phyloP scores from a whole-genome alignment of 2,113 vertebrate genomes.

The Hippocampus zosterae region DNA sequence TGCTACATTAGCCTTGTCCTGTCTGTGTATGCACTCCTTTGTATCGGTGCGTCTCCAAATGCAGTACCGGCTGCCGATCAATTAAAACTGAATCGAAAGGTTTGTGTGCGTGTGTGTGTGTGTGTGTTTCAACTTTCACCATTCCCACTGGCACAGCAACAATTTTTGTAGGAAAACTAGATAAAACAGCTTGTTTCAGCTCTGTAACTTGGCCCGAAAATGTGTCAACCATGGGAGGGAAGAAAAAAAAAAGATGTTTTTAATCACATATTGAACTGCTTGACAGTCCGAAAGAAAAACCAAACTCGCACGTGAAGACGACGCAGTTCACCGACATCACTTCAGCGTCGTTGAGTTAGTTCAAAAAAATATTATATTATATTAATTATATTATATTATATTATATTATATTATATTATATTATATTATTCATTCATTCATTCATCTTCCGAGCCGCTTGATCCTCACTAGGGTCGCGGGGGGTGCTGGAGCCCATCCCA shows the following conservation, averaged over 20 bases:
- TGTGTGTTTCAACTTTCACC: no score
- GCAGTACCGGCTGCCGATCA: no score
- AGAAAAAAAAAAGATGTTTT: not conserved
- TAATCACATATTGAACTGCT: constrained; percentile 3
- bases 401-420: not conserved
- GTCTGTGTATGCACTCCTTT: constrained; percentile 7
- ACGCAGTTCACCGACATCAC: constrained; percentile 39
- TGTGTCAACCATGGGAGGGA: not conserved
- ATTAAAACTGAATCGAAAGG: no score
- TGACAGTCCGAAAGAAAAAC: constrained; percentile 5
- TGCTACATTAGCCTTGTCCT: constrained; percentile 53
- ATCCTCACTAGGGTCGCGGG: no score
- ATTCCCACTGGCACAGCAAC: not conserved
- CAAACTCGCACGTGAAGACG: constrained; percentile 26
- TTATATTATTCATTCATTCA: no score
- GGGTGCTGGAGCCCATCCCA: no score
- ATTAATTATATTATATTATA: not conserved
- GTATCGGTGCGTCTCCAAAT: not conserved
- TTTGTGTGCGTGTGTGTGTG: no score
- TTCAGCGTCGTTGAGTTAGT: constrained; percentile 39
- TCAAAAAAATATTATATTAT: constrained; percentile 31
- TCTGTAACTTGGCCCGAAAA: not conserved
- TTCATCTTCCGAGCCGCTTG: no score
- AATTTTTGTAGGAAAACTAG: not conserved
- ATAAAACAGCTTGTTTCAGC: not conserved